Conservation (phyloP, 1,140 invertebrate species). For the Meloidogyne chitwoodi region DNA sequence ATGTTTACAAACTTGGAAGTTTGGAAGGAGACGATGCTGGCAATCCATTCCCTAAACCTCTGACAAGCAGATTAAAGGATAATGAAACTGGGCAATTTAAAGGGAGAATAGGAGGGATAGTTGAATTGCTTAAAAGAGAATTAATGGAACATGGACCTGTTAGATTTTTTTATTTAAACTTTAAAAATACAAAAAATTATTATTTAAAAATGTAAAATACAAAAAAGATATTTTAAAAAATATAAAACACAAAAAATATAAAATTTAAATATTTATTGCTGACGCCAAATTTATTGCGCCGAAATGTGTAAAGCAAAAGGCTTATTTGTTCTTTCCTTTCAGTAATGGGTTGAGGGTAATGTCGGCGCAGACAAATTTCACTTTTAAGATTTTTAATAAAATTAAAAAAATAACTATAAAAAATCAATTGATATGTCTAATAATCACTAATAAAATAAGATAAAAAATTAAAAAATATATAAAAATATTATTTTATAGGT, state of each 20-base stretch:
- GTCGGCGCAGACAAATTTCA: background rate
- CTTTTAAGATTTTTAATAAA: background rate
- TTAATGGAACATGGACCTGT: constrained; percentile 10
- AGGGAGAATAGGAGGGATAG: background rate
- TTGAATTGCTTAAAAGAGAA: constrained; percentile 17
- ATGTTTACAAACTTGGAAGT: constrained; percentile 31
- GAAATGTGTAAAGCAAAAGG: background rate
- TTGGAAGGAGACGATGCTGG: constrained; percentile 4
- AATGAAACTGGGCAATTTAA: constrained; percentile 6
- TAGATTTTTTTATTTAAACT: background rate
- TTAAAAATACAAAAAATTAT: background rate
- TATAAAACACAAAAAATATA: background rate
- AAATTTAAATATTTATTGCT: background rate
- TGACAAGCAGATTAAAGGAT: background rate
- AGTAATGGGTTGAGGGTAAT: background rate
- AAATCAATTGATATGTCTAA: background rate
- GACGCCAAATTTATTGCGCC: background rate
- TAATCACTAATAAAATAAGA: background rate
- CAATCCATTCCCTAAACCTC: background rate
- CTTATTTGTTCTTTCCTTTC: no score
- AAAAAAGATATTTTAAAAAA: background rate
- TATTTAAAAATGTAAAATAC: background rate
- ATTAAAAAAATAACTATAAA: background rate
- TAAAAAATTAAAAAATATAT: background rate
- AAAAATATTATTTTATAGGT: background rate